phyloP scores from a whole-genome alignment of 2,113 vertebrate species.

The Rissa tridactyla region DNA sequence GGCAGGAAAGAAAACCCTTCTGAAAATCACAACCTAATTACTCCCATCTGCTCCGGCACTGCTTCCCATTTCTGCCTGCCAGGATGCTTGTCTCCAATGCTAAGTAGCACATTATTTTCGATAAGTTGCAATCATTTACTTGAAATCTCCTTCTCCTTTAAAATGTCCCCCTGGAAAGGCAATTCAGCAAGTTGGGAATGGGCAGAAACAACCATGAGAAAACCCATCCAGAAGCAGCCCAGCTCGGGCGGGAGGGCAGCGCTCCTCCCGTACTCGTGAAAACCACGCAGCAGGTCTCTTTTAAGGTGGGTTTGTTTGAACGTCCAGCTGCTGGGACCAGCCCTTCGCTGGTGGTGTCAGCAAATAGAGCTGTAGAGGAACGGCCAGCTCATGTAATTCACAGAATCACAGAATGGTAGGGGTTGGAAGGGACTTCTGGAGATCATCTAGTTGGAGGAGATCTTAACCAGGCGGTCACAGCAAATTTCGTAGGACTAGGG shows the following conservation, averaged over 20 bases:
- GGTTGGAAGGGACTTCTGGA: too few species aligned
- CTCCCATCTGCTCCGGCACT: slow-evolving; percentile 75
- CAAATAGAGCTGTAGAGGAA: neutral
- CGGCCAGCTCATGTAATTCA: neutral
- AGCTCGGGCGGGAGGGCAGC: neutral
- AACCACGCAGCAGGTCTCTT: neutral
- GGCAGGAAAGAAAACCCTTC: slow-evolving; percentile 62
- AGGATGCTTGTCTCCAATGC: slow-evolving; percentile 72
- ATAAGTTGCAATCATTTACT: slow-evolving; percentile 78
- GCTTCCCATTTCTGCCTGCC: slow-evolving; percentile 74
- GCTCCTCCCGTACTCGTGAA: neutral
- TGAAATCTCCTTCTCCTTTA: slow-evolving; percentile 73
- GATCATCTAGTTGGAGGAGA: neutral
- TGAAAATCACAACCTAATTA: slow-evolving; percentile 76
- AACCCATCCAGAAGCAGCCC: neutral
- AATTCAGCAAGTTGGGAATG: slow-evolving; percentile 12
- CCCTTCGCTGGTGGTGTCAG: neutral
- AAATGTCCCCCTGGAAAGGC: slow-evolving; percentile 71
- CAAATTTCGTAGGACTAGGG: fast-evolving
- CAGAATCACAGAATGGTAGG: too few species aligned
- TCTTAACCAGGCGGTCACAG: neutral
- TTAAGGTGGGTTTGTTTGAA: neutral
- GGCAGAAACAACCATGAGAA: neutral
- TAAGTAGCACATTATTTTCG: slow-evolving; percentile 78
- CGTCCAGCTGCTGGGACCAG: neutral